Base-by-base conservation (phyloP, 2,113 vertebrate genomes). In the Pongo pygmaeus region DNA sequence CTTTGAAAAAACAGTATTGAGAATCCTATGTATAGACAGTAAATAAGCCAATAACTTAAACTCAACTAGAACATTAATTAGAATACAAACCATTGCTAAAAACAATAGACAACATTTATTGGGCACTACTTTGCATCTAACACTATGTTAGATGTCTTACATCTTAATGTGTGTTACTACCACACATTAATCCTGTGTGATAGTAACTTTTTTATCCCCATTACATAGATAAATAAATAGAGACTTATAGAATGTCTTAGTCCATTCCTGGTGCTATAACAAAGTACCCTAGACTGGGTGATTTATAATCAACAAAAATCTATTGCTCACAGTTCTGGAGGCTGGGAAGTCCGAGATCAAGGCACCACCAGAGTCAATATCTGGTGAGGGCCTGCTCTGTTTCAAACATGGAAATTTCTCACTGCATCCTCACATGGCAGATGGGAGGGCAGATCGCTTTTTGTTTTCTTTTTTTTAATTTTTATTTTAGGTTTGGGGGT, bases 31-130 rank as follows among this genome's bases (percentile, higher is more conserved):
- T 69, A 6, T 69, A 75, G 43, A 38, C 75, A 43, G 8, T 70
- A 89, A 96, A 89, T 74, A 79, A 79, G 4, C 5, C 7, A 40
- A 52, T 91, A 84, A 84, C 84, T 94, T 72, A 93, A 85, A 89
- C 2, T 69, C 9, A 69, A 8, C 59, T 55, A 69, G 17, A 91
- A 46, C 11, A 52, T 70, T 17, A 14, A 38, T 87, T 91, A 80
- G 43, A 52, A 55, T 85, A 25, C 43, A 30, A 72, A 67, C 11
- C 43, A 84, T 40, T 80, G 35, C 74, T 67, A 22, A 84, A 57
- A 95, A 17, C 4, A 88, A 50, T 64, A 57, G 40, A 30, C 72
- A 90, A 69, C 27, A 88, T 6, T 81, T 55, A 35, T 25, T 70
- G 23, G 61, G 4, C 8, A 84, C 23, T 10, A 0, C 25, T n/a